Percentiles rank a stretch among this genome's conserved stretches.
These are phyloP conservation scores for Drosophila cardini DNA, from an alignment of 1,140 invertebrate species.

Conservation along the genomic window DNA sequence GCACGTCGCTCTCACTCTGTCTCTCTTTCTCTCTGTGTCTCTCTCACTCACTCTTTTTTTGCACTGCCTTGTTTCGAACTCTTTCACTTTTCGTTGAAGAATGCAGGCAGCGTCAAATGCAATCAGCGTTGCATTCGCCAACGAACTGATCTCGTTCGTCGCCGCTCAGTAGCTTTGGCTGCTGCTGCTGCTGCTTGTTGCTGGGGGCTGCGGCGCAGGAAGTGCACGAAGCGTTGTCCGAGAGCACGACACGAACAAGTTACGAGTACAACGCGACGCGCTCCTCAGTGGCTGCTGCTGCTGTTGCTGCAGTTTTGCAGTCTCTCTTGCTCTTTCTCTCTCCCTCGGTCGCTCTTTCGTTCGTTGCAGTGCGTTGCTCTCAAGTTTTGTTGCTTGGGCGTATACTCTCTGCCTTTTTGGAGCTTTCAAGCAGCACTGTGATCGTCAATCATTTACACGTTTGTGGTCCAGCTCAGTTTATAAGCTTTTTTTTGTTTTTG, in stretches of 20 bases:
- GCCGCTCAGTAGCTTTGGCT: conserved; percentile 46
- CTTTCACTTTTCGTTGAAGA: conserved; percentile 66
- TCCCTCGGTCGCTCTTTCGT: conserved; percentile 20
- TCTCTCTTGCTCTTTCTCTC: conserved; percentile 25
- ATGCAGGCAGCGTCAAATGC: conserved; percentile 77
- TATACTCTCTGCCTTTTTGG: conserved; percentile 41
- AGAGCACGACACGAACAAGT: conserved; percentile 64
- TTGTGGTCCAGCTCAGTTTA: conserved; percentile 47
- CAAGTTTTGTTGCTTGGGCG: conserved; percentile 42
- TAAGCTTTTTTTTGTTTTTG: conserved; percentile 55
- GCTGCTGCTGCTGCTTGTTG: conserved; percentile 30
- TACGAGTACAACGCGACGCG: conserved; percentile 49
- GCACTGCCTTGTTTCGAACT: conserved; percentile 22
- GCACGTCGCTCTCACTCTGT: background rate
- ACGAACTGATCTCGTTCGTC: conserved; percentile 68
- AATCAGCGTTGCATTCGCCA: conserved; percentile 80
- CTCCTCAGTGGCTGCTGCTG: conserved; percentile 47
- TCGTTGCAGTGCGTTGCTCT: conserved; percentile 41
- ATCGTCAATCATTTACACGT: conserved; percentile 36
- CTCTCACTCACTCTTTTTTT: conserved; percentile 1
- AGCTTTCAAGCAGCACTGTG: conserved; percentile 55
- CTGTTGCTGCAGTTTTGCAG: conserved; percentile 54
- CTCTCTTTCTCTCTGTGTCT: conserved; percentile 4
- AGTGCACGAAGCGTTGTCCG: conserved; percentile 71
- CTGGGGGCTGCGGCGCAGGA: conserved; percentile 65